Base-by-base conservation (phyloP, 2,113 vertebrate genomes). In the Gulo gulo region DNA sequence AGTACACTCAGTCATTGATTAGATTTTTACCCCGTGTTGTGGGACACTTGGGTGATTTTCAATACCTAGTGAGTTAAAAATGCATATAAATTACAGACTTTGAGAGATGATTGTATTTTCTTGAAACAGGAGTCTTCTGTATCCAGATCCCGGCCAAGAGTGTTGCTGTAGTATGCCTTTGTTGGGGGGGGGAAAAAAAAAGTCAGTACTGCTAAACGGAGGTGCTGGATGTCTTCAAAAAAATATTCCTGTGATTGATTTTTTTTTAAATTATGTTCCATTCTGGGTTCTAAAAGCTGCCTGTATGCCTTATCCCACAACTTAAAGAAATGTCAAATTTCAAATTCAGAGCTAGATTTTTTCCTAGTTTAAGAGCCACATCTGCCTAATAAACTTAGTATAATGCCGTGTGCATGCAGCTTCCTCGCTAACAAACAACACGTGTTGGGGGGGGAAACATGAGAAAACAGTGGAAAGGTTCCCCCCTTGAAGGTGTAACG, bases 1-100 rank as follows among this genome's bases (percentile, higher is more conserved):
- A 96, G 95, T 93, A 96, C 94, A 95, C 65, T 69, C 92, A 91
- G 74, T 96, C 95, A 95, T 36, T 93, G 84, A 88, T 98, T 93
- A 74, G 97, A 92, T 89, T 97, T 97, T 89, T 88, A 88, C 85
- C 59, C 91, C 18, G 21, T 90, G 74, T 52, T 59, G 84, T 94
- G 92, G 89, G 89, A 85, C 83, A 95, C 55, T 90, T 91, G 85
- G 95, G 92, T 96, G 92, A 73, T 65, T 98, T 98, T 97, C 97
- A 97, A 95, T 97, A 93, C 74, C 92, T 95, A 96, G 88, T 86
- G 65, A 97, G 86, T 95, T 98, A 96, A 96, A 96, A 97, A 95
- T 93, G 94, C 79, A 94, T 97, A 95, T 93, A 87, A 97, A 93
- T 97, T 95, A 87, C 50, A 98, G 87, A 74, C 78, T 97, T 92